Conservation (phyloP, 2,797 vertebrate species). For the Vespertilio murinus region DNA sequence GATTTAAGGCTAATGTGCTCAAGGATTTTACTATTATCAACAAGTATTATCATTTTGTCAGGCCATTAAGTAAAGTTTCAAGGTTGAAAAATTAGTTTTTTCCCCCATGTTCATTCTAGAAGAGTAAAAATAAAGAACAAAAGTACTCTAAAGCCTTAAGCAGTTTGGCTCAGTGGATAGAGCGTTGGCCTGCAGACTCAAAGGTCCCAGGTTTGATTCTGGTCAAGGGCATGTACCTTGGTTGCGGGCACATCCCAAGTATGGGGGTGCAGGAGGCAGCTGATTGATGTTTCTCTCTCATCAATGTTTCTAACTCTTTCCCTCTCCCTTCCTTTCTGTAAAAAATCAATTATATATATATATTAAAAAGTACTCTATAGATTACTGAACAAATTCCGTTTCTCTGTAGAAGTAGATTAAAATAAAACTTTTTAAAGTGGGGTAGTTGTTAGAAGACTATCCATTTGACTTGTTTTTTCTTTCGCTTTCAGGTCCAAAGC, state of each 20-base stretch:
- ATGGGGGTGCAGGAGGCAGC: too few species aligned
- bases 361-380: neutral
- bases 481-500: conserved; percentile 91
- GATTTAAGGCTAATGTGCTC: neutral
- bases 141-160: neutral
- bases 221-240: too few species aligned
- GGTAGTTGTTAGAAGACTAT: neutral
- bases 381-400: neutral
- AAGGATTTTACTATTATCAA: conserved; percentile 1
- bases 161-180: too few species aligned
- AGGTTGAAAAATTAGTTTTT: conserved; percentile 19
- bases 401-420: conserved; percentile 4
- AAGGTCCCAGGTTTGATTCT: too few species aligned
- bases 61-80: neutral
- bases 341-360: too few species aligned
- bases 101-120: conserved; percentile 17
- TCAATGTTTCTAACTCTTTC: too few species aligned
- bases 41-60: neutral
- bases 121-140: neutral
- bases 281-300: too few species aligned
- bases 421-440: neutral
- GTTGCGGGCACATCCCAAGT: too few species aligned
- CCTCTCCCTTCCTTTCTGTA: too few species aligned
- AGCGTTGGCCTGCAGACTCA: too few species aligned
- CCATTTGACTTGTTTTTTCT: conserved; percentile 50